These are phyloP conservation scores for Ecdyonurus torrentis DNA, from an alignment of 2,888 invertebrate species.

Conservation along the genomic window DNA sequence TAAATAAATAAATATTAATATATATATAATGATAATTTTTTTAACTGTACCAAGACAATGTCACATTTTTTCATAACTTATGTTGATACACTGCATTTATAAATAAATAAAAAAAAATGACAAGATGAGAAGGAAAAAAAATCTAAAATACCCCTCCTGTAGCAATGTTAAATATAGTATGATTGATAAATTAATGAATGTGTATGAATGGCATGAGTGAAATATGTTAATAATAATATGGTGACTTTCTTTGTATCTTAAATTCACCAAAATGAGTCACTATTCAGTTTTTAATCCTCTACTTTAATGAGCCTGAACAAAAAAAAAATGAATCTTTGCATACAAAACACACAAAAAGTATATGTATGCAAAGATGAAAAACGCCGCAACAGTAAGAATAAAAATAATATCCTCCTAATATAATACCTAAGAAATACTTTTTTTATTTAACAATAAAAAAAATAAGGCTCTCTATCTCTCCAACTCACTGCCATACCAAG, in stretches of 20 bases:
- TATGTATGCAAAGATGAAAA: too few species aligned
- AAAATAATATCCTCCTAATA: neutral
- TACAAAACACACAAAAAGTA: too few species aligned
- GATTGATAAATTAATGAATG: neutral
- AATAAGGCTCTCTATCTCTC: neutral
- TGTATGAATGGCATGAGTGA: neutral
- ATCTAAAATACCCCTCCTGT: neutral
- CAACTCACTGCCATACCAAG: neutral
- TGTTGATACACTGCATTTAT: neutral
- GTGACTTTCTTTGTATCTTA: neutral
- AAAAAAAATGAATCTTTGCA: too few species aligned
- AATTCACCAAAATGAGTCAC: neutral
- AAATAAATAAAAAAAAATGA: neutral
- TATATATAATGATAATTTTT: neutral
- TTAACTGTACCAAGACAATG: neutral
- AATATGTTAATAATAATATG: too few species aligned
- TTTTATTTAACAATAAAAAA: too few species aligned
- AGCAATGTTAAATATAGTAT: neutral
- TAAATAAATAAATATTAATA: too few species aligned
- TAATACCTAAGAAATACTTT: neutral
- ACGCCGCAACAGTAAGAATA: too few species aligned
- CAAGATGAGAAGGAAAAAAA: too few species aligned
- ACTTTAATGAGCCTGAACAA: neutral
- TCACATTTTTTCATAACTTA: neutral
- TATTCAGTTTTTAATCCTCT: neutral